These are phyloP conservation scores for Daphoenositta chrysoptera DNA, from an alignment of 2,113 vertebrate species.

Conservation along the genomic window DNA sequence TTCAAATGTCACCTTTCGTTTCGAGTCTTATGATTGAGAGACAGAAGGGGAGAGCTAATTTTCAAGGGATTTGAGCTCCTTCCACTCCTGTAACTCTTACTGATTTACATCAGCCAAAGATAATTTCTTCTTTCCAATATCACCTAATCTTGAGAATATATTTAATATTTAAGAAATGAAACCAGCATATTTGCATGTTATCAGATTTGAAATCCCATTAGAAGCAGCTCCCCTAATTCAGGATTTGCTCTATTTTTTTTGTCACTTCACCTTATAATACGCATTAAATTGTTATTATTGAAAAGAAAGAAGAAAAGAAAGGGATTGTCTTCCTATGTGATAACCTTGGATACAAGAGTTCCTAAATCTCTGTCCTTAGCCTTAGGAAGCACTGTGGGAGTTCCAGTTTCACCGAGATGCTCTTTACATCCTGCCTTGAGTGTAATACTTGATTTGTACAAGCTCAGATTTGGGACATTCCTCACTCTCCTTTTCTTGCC, in stretches of 20 bases:
- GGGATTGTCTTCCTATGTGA: neutral
- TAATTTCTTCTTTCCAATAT: conserved; percentile 47
- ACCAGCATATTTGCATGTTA: conserved; percentile 53
- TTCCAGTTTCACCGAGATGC: neutral
- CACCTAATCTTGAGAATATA: conserved; percentile 49
- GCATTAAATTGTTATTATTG: conserved; percentile 21
- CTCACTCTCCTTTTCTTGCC: neutral
- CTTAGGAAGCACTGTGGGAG: neutral
- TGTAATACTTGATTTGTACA: neutral
- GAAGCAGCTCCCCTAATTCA: conserved; percentile 29
- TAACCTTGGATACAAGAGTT: conserved; percentile 48
- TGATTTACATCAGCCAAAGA: conserved; percentile 44
- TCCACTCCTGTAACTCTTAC: neutral
- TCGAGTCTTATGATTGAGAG: neutral
- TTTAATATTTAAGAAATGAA: conserved; percentile 50
- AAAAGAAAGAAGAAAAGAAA: neutral
- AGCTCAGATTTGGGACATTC: neutral
- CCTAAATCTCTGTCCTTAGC: neutral
- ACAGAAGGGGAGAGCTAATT: neutral
- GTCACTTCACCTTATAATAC: conserved; percentile 42
- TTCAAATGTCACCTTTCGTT: conserved; percentile 30
- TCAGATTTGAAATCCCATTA: conserved; percentile 59
- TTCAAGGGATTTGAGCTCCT: neutral
- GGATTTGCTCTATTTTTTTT: conserved; percentile 39
- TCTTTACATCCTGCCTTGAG: neutral